Evolutionary conservation across 1,140 invertebrate genomes (phyloP), one percentile per base, ranked within the genome.

Genomic region (Physella acuta): DNA sequence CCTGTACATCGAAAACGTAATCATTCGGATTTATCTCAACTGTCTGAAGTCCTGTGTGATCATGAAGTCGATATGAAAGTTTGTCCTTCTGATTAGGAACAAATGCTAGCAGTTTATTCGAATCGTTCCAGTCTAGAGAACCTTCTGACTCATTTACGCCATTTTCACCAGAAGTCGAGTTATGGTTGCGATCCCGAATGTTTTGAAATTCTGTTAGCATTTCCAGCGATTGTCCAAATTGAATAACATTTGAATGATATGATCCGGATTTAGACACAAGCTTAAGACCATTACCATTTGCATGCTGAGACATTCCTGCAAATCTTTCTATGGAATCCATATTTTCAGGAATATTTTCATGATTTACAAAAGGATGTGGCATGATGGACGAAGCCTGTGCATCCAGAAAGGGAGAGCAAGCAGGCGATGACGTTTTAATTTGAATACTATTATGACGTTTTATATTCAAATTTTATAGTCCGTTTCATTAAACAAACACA

Each of bases 341-440:
- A 58, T 58, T 58, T 58, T 30, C 56, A 33, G 56, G 26, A 58
- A 61, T 44, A 39, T 34, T 61, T 61, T 61, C 36, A 61, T 61
- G 28, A 61, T 39, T 39, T 1, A 61, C 59, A 24, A 61, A 61
- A 4, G 59, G 34, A 61, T 61, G 59, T 61, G 59, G 59, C 59
- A 36, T 37, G 59, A 61, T 61, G 59, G 59, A 37, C 20, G 28
- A 28, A 34, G 59, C 59, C 59, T 34, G 8, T 44, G 59, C 59
- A 61, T 39, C 34, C 59, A 61, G 59, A 61, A 61, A 61, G 33
- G 59, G 26, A 61, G 59, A 59, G 11, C 28, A 33, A 1, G 1
- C 59, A 36, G 59, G 1, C 37, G 33, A 61, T 34, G 59, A 20
- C 34, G 37, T 5, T 28, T 3, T 26, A 33, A n/a, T n/a, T 34